phyloP scores from a whole-genome alignment of 1,140 invertebrate genomes.

The Lanistes nyassanus region DNA sequence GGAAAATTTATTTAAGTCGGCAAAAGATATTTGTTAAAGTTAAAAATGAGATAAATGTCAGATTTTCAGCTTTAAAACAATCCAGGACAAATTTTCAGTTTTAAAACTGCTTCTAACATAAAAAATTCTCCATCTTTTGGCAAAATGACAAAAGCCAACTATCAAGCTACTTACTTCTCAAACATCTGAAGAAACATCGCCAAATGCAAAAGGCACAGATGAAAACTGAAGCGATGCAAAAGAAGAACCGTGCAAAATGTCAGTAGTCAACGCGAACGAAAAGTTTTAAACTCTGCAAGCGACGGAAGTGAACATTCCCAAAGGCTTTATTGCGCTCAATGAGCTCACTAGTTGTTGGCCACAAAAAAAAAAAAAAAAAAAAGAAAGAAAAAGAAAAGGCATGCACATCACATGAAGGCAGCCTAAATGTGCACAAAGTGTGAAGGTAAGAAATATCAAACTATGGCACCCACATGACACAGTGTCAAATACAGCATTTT shows the following conservation, averaged over 20 bases:
- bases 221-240: slow-evolving; percentile 34
- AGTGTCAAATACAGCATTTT: too few species aligned
- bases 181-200: background rate
- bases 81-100: too few species aligned
- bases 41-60: too few species aligned
- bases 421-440: too few species aligned
- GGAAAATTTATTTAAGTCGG: too few species aligned
- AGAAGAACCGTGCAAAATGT: slow-evolving; percentile 19
- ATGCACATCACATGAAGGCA: too few species aligned
- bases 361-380: background rate
- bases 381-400: background rate
- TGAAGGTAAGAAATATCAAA: too few species aligned
- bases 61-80: too few species aligned
- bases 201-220: slow-evolving; percentile 1
- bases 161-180: slow-evolving; percentile 20
- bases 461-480: too few species aligned
- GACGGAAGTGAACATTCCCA: slow-evolving; percentile 10
- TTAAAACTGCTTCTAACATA: too few species aligned
- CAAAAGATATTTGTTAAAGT: too few species aligned
- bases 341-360: background rate
- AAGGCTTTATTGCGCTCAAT: background rate
- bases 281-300: slow-evolving; percentile 21
- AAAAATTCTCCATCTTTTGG: background rate
- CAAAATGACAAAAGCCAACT: slow-evolving; percentile 6
- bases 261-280: slow-evolving; percentile 19